Evolutionary conservation across 2,113 vertebrate species (phyloP).

Genomic region (Microcebus tavaratra): DNA sequence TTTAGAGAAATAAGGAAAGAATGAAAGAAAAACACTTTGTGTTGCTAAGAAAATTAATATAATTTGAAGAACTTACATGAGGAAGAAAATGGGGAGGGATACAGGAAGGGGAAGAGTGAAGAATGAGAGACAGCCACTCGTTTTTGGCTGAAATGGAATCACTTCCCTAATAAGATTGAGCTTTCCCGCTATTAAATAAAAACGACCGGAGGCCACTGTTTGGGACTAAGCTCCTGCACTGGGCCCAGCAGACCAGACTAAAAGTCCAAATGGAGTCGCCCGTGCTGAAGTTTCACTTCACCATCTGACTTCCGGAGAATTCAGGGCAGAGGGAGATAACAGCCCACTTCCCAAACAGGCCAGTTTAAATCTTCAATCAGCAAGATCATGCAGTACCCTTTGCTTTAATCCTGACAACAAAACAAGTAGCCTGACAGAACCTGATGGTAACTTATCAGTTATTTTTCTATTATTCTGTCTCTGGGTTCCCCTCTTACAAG

Average conservation of each 20-base stretch:
- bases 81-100: background rate
- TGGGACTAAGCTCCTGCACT: background rate
- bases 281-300: background rate
- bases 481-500: background rate
- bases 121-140: background rate
- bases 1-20: background rate
- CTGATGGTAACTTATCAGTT: background rate
- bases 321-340: background rate
- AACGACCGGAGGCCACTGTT: background rate
- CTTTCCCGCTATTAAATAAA: background rate
- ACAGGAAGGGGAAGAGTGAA: background rate
- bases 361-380: background rate
- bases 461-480: background rate
- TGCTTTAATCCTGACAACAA: background rate
- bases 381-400: background rate
- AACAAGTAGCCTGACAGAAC: background rate
- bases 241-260: background rate
- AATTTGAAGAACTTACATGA: background rate
- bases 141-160: background rate
- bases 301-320: background rate
- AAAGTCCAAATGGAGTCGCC: background rate
- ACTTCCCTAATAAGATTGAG: background rate
- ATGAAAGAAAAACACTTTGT: background rate
- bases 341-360: background rate
- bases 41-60: conserved; percentile 16